Evolutionary conservation across 1,140 invertebrate species (phyloP).

Genomic region (Zaprionus camerounensis): DNA sequence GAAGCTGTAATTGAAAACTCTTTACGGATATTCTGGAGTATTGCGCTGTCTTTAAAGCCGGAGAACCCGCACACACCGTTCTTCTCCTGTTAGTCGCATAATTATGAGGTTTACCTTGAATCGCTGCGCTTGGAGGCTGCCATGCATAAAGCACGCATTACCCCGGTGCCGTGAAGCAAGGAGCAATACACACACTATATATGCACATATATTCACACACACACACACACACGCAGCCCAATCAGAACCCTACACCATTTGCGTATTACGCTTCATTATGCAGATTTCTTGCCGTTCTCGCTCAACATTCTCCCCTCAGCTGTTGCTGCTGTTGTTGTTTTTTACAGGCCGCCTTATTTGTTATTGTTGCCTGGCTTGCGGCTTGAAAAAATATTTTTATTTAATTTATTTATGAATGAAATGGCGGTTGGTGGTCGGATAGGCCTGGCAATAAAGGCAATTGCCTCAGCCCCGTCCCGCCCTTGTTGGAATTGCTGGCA

Average conservation of each 20-base stretch:
- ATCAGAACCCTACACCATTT: constrained; percentile 76
- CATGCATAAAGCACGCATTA: constrained; percentile 47
- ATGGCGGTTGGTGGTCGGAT: constrained; percentile 29
- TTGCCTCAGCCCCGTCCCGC: constrained; percentile 26
- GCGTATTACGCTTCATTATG: constrained; percentile 82
- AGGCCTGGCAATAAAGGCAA: constrained; percentile 72
- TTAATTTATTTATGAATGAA: constrained; percentile 83
- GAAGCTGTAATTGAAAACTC: constrained; percentile 30
- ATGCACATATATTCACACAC: neutral
- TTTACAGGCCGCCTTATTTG: constrained; percentile 60
- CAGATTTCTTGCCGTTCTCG: constrained; percentile 69
- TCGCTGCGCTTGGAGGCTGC: constrained; percentile 46
- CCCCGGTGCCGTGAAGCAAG: neutral
- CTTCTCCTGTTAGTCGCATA: constrained; percentile 15
- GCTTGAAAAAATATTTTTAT: constrained; percentile 83
- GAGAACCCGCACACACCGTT: neutral
- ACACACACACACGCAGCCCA: constrained; percentile 26
- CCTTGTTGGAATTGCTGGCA: constrained; percentile 15
- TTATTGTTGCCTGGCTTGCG: constrained; percentile 81
- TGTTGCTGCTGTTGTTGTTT: constrained; percentile 19
- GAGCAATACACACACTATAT: neutral
- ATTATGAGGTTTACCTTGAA: constrained; percentile 52
- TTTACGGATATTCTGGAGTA: neutral
- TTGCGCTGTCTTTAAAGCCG: constrained; percentile 10
- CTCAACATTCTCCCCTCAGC: constrained; percentile 14